Conservation (phyloP, 2,888 invertebrate species). For the Polylopha cassiicola region DNA sequence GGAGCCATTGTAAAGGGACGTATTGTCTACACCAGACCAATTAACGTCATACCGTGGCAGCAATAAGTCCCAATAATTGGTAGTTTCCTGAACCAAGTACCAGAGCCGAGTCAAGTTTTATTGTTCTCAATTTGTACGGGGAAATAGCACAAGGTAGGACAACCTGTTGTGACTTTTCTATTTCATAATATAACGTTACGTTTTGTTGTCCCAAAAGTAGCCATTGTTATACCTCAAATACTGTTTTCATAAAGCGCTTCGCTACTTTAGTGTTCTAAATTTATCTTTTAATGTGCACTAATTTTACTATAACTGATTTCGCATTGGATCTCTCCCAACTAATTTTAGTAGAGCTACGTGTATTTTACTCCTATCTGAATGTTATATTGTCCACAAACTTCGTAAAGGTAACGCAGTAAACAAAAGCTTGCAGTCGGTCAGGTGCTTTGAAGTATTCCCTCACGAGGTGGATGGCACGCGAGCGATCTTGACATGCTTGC, state of each 20-base stretch:
- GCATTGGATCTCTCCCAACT: too few relatives aligned
- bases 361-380: slow-evolving; percentile 14
- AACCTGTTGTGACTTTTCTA: slow-evolving; percentile 7
- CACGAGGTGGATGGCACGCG: slow-evolving; percentile 34
- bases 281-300: too few relatives aligned
- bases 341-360: too few relatives aligned
- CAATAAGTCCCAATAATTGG: slow-evolving; percentile 21
- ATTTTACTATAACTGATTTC: too few relatives aligned
- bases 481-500: slow-evolving; percentile 54
- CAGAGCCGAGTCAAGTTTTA: slow-evolving; percentile 14
- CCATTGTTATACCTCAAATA: too few relatives aligned
- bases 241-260: too few relatives aligned
- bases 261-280: too few relatives aligned
- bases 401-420: too few relatives aligned
- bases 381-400: too few relatives aligned
- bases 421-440: slow-evolving; percentile 17
- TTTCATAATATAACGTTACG: slow-evolving; percentile 7
- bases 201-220: too few relatives aligned
- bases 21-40: slow-evolving; percentile 16
- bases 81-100: slow-evolving; percentile 20
- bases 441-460: slow-evolving; percentile 16
- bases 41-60: slow-evolving; percentile 11
- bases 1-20: slow-evolving; percentile 12
- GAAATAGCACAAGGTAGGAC: slow-evolving; percentile 18
- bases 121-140: slow-evolving; percentile 20